phyloP scores from a whole-genome alignment of 2,888 invertebrate species.

The Drosophila niveifrons region DNA sequence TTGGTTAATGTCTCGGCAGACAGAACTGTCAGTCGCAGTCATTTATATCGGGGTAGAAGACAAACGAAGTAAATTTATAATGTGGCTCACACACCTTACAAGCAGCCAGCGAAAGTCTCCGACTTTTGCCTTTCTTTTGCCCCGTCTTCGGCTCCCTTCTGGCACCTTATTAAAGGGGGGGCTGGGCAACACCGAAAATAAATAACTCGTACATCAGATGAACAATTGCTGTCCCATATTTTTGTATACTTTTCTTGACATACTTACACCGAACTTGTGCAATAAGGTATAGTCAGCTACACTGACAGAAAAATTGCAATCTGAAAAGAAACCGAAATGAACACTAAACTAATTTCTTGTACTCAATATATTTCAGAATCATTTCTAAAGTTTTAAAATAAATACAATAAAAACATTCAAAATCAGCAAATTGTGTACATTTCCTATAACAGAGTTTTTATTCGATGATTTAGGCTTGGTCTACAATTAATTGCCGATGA shows the following conservation, averaged over 20 bases:
- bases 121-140: constrained; percentile 5
- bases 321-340: too few species aligned
- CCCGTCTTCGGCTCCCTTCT: not conserved
- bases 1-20: constrained; percentile 37
- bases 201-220: constrained; percentile 11
- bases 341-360: too few species aligned
- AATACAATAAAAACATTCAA: too few species aligned
- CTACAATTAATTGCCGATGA: constrained; percentile 41
- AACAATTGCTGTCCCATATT: constrained; percentile 34
- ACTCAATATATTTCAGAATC: too few species aligned
- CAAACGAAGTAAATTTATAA: constrained; percentile 59
- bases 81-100: constrained; percentile 50
- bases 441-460: not conserved
- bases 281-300: constrained; percentile 2
- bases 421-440: too few species aligned
- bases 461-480: not conserved
- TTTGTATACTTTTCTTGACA: constrained; percentile 26
- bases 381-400: too few species aligned
- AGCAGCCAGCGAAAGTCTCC: constrained; percentile 30
- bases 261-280: not conserved
- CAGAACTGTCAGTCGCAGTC: constrained; percentile 42
- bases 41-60: constrained; percentile 37
- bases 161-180: not conserved
- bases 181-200: constrained; percentile 14
- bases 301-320: too few species aligned